phyloP scores from a whole-genome alignment of 2,797 vertebrate genomes.

The Sebastes aleutianus region DNA sequence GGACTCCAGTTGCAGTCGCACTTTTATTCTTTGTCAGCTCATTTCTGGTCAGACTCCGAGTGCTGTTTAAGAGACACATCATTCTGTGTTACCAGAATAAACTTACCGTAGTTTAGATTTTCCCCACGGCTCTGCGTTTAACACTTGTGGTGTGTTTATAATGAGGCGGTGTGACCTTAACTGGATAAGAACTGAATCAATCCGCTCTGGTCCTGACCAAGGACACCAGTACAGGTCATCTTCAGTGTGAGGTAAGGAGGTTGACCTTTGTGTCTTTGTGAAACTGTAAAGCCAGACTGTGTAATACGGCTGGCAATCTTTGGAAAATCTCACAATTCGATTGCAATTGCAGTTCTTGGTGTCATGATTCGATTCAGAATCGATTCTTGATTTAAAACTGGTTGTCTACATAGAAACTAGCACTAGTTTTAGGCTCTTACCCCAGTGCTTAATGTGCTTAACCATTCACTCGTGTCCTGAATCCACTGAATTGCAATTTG shows the following conservation, averaged over 20 bases:
- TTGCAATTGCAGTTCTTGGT: background rate
- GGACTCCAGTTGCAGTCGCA: background rate
- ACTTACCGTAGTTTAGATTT: background rate
- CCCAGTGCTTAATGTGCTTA: no score
- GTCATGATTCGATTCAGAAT: background rate
- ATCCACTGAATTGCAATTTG: background rate
- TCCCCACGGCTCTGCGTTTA: background rate
- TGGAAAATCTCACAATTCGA: background rate
- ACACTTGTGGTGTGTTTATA: background rate
- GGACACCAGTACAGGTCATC: background rate
- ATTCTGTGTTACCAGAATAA: background rate
- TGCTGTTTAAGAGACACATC: background rate
- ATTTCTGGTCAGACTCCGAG: background rate
- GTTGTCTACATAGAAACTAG: background rate
- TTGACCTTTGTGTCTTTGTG: background rate
- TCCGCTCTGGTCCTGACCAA: background rate
- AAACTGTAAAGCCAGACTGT: no score
- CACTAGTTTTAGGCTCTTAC: no score
- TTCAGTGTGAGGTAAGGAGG: background rate
- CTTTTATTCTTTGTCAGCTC: background rate
- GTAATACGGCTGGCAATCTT: background rate
- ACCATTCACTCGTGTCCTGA: background rate
- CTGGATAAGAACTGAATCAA: background rate
- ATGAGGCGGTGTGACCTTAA: background rate
- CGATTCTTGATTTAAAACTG: background rate